These are phyloP conservation scores for Mycetomoellerius zeteki DNA, from an alignment of 1,140 invertebrate genomes.

Conservation along the genomic window DNA sequence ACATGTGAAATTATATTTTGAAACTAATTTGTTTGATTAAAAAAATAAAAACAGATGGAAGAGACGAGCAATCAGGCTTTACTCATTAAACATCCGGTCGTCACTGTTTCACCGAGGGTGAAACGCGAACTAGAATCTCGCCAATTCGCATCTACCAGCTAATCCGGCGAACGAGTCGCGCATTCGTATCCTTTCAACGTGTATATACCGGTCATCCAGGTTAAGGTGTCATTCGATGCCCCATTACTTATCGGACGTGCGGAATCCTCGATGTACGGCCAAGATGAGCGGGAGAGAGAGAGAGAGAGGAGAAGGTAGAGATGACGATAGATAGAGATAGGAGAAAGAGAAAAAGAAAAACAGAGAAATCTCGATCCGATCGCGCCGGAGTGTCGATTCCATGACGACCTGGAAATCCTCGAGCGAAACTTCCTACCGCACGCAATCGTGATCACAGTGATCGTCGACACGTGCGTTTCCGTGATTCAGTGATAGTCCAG, in stretches of 20 bases:
- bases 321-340: conserved; percentile 3
- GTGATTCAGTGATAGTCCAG: conserved; percentile 49
- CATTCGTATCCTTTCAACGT: conserved; percentile 65
- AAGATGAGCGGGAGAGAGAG: conserved; percentile 5
- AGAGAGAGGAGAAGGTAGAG: background rate
- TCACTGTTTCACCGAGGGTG: conserved; percentile 73
- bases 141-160: conserved; percentile 81
- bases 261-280: conserved; percentile 56
- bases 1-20: background rate
- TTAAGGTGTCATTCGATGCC: conserved; percentile 78
- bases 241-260: conserved; percentile 69
- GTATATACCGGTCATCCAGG: conserved; percentile 77
- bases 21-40: conserved; percentile 6
- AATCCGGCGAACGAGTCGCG: conserved; percentile 76
- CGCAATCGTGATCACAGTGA: conserved; percentile 2
- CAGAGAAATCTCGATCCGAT: conserved; percentile 57
- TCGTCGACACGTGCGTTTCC: conserved; percentile 2
- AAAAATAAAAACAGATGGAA: background rate
- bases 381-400: conserved; percentile 48
- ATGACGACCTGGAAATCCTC: conserved; percentile 67
- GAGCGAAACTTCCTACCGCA: conserved; percentile 54
- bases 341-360: conserved; percentile 28
- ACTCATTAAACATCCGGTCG: conserved; percentile 70
- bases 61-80: background rate
- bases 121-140: conserved; percentile 83